Percentiles rank a stretch among this genome's conserved stretches.
phyloP scores from a whole-genome alignment of 2,113 vertebrate genomes.

The Gavia stellata region DNA sequence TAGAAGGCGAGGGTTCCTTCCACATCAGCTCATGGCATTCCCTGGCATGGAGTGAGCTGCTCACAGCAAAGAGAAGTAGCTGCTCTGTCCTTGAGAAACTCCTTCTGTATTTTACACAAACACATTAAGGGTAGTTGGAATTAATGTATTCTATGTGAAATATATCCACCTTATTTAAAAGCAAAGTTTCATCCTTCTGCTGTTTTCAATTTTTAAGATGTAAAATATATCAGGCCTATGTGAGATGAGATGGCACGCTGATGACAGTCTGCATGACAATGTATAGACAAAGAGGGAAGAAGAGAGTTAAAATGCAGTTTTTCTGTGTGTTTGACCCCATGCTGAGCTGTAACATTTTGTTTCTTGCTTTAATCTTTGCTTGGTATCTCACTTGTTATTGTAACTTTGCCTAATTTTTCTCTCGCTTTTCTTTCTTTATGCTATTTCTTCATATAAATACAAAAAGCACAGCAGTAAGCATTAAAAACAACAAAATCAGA shows the following conservation, averaged over 20 bases:
- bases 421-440: not conserved
- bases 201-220: not conserved
- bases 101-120: not conserved
- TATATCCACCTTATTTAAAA: not conserved
- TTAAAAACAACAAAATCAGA: not conserved
- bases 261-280: not conserved
- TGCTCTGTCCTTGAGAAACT: not conserved
- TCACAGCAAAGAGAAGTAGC: not conserved
- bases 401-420: conserved; percentile 30
- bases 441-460: conserved; percentile 19
- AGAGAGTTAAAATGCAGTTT: not conserved
- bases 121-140: not conserved
- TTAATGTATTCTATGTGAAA: not conserved
- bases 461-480: conserved; percentile 35
- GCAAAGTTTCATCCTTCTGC: not conserved
- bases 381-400: conserved; percentile 33
- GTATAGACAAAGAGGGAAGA: not conserved
- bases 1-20: not conserved
- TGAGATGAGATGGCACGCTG: not conserved
- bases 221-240: not conserved
- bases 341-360: not conserved
- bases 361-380: conserved; percentile 19
- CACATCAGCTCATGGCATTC: not conserved
- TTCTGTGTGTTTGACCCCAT: not conserved
- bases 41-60: not conserved